Percentiles rank a stretch among this genome's conserved stretches.
Conservation (phyloP, 2,888 invertebrate species). For the Pyrrhosoma nymphula region DNA sequence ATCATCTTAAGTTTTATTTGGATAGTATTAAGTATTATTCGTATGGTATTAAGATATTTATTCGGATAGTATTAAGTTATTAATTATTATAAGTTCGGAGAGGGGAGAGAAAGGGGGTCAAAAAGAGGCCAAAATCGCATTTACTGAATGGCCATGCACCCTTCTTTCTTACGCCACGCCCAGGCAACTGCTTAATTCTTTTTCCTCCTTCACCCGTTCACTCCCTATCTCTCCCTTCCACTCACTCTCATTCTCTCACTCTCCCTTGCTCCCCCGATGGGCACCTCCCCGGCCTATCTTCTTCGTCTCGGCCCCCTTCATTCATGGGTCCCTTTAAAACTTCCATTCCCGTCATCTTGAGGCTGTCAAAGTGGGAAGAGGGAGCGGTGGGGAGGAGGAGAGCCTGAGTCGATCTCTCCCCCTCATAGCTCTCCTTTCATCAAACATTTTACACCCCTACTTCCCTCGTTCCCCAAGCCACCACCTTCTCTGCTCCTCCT, state of each 20-base stretch:
- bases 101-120: no score
- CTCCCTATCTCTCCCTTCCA: not conserved
- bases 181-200: not conserved
- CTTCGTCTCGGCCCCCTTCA: not conserved
- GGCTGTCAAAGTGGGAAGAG: not conserved
- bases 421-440: constrained; percentile 21
- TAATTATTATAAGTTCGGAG: no score
- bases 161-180: not conserved
- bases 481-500: not conserved
- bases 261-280: not conserved
- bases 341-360: constrained; percentile 49
- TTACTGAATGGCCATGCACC: no score
- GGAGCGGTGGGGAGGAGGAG: not conserved
- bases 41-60: no score
- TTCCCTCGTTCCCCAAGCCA: not conserved
- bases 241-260: not conserved
- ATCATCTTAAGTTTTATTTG: no score
- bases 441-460: constrained; percentile 21
- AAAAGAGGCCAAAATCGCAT: no score
- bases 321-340: constrained; percentile 19
- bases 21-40: no score
- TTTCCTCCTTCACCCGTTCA: not conserved
- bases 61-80: no score
- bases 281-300: not conserved
- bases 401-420: not conserved